Evolutionary conservation across 2,797 vertebrate species (phyloP).

Genomic region (Limnodromus scolopaceus): DNA sequence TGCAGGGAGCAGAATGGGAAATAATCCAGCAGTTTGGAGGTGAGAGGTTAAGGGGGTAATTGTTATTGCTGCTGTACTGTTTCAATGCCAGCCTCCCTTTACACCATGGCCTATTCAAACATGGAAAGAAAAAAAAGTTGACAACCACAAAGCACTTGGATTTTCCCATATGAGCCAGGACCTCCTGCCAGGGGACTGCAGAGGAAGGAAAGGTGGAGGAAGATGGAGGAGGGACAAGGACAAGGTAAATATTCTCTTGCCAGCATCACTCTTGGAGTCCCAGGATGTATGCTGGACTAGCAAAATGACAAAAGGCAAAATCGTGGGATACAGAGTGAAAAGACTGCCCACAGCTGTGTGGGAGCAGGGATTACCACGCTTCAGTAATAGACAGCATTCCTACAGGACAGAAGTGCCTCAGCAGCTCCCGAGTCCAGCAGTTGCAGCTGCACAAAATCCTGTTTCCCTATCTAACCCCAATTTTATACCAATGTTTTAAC

Average conservation of each 20-base stretch:
- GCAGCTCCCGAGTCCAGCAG: neutral
- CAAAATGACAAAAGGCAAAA: neutral
- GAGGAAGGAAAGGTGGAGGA: neutral
- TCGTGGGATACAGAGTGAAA: neutral
- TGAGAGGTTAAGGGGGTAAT: neutral
- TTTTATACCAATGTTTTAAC: neutral
- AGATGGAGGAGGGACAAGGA: neutral
- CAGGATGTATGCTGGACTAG: neutral
- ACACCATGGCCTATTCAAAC: neutral
- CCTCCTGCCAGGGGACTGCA: neutral
- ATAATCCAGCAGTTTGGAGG: neutral
- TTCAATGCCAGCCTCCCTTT: neutral
- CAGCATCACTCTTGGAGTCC: neutral
- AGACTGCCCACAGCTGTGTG: neutral
- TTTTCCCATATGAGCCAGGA: neutral
- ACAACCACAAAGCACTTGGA: neutral
- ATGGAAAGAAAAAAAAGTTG: neutral
- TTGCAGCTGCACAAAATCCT: neutral
- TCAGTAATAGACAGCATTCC: neutral
- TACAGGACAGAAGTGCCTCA: neutral
- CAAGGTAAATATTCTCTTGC: neutral
- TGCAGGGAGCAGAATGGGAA: neutral
- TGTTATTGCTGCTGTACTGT: neutral
- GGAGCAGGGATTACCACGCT: fast-evolving
- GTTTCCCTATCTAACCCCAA: neutral